These are phyloP conservation scores for Conus betulinus DNA, from an alignment of 1,140 invertebrate genomes.

Conservation along the genomic window DNA sequence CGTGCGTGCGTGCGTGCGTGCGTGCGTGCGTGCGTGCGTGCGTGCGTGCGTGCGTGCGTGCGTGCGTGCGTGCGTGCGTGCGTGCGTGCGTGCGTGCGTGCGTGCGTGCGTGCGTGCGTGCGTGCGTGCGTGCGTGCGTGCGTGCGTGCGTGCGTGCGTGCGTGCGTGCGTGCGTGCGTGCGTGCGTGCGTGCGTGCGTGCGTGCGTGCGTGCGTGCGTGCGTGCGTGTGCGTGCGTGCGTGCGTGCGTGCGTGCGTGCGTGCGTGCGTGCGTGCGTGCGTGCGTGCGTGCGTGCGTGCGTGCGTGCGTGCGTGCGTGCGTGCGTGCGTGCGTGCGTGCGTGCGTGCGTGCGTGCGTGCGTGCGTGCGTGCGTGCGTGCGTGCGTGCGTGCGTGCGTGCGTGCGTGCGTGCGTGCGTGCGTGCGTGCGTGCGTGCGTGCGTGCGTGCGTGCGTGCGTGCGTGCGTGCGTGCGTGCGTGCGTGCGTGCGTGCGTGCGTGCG, in stretches of 20 bases:
- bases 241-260: neutral
- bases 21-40: neutral
- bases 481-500: neutral
- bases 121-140: neutral
- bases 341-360: neutral
- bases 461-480: too few relatives aligned
- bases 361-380: neutral
- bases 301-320: neutral
- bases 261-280: neutral
- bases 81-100: neutral
- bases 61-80: neutral
- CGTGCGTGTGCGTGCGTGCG: constrained; percentile 9
- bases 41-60: neutral
- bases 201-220: constrained; percentile 3
- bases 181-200: neutral
- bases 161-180: neutral
- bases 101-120: neutral
- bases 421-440: too few relatives aligned
- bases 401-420: neutral
- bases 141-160: neutral
- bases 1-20: neutral
- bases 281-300: constrained; percentile 3
- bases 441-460: too few relatives aligned
- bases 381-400: neutral
- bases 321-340: neutral